These are phyloP conservation scores for Paramormyrops kingsleyae DNA, from an alignment of 2,113 vertebrate species.

Conservation along the genomic window DNA sequence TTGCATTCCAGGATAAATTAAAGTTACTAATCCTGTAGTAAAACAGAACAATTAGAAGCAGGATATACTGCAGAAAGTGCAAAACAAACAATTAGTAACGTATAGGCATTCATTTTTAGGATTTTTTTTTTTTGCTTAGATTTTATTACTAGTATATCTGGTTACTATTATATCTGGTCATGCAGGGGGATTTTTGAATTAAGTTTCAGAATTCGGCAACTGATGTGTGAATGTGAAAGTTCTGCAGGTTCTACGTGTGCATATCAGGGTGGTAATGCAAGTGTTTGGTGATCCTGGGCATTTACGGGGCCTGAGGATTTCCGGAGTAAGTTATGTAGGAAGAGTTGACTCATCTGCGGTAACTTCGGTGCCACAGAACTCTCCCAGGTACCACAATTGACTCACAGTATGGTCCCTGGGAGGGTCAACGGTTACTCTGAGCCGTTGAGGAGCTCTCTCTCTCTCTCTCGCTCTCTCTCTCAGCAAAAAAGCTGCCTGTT, in stretches of 20 bases:
- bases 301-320: neutral
- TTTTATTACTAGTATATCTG: neutral
- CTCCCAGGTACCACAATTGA: neutral
- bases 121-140: neutral
- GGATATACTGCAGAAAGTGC: neutral
- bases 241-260: neutral
- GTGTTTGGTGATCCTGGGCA: neutral
- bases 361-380: neutral
- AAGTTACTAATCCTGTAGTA: neutral
- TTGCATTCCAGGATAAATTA: neutral
- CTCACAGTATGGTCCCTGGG: neutral
- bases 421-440: neutral
- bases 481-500: neutral
- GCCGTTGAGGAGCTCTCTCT: neutral
- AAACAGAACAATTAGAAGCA: neutral
- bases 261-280: neutral
- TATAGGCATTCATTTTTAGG: neutral
- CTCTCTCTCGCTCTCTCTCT: neutral
- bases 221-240: neutral
- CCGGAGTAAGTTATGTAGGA: neutral
- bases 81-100: neutral
- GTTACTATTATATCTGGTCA: neutral
- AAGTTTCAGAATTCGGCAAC: neutral
- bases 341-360: neutral
- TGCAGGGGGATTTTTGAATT: neutral